phyloP scores from a whole-genome alignment of 2,888 invertebrate species.

The Lasioglossum vierecki region DNA sequence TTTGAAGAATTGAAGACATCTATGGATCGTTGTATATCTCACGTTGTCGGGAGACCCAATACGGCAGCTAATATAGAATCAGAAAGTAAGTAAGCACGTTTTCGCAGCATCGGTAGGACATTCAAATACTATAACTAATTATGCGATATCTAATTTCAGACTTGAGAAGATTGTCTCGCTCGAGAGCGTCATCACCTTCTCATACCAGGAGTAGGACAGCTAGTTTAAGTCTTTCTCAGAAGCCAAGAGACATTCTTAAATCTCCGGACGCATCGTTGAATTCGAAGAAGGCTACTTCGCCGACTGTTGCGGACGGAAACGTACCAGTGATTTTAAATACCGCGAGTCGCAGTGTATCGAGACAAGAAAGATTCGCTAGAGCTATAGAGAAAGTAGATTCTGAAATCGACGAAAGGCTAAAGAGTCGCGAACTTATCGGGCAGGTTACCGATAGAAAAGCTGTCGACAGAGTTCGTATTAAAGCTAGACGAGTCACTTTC shows the following conservation, averaged over 20 bases:
- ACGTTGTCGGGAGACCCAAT: constrained; percentile 90
- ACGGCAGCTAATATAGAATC: constrained; percentile 71
- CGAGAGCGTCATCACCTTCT: constrained; percentile 77
- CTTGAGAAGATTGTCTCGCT: constrained; percentile 71
- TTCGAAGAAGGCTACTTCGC: constrained; percentile 54
- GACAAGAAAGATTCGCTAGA: constrained; percentile 83
- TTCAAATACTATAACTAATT: not conserved
- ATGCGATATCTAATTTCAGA: constrained; percentile 41
- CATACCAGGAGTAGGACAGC: constrained; percentile 71
- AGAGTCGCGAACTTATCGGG: constrained; percentile 87
- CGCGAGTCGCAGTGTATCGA: constrained; percentile 63
- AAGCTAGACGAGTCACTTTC: constrained; percentile 92
- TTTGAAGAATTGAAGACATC: constrained; percentile 91
- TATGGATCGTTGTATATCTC: constrained; percentile 94
- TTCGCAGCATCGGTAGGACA: not conserved
- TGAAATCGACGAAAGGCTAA: constrained; percentile 87
- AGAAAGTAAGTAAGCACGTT: constrained; percentile 60
- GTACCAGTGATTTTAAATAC: constrained; percentile 64
- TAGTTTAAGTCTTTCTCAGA: constrained; percentile 68
- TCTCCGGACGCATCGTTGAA: constrained; percentile 62
- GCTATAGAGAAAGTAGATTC: constrained; percentile 87
- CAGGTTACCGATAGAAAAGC: constrained; percentile 85
- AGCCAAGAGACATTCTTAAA: constrained; percentile 70
- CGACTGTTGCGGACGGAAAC: constrained; percentile 65
- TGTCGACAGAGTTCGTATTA: constrained; percentile 88